Base-by-base conservation (phyloP, 1,140 invertebrate genomes). In the Brachionus plicatilis region DNA sequence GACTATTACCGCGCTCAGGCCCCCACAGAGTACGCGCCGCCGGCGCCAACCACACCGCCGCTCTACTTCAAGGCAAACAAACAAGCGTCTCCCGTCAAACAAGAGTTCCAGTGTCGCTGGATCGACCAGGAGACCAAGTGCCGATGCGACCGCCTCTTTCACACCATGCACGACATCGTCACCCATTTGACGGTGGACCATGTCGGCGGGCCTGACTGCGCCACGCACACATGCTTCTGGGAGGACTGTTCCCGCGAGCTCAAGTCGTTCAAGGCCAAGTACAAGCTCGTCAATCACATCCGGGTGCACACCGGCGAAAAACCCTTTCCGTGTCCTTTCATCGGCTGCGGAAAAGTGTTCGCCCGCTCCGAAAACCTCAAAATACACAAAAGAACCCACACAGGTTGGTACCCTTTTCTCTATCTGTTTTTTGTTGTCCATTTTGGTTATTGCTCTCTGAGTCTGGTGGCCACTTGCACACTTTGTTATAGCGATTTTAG, bases 211-310 rank as follows among this genome's bases (percentile, higher is more conserved):
- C 68, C 83, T 0, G 83, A 84, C 17, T 66, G 27, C 5, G n/a
- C 27, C 14, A 56, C 17, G 29, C 83, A 84, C 33, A 76, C 70
- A 24, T 84, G 83, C 43, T 84, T 11, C 24, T 84, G 83, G 83
- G 66, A 75, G n/a, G 50, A 76, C 43, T 84, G 83, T 75, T 45
- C 24, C 20, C 27, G 83, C 17, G 66, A 75, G 29, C 17, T 66
- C 20, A 53, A 72, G 43, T 95, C 97, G 24, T 99, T 99, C 91
- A 99, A 99, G 91, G 97, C 97, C 90, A 99, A 99, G 91, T 99
- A 99, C 91, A 99, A 99, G 91, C 92, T 99, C 88, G 97, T 99
- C 87, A 99, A 99, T 91, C 97, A 99, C 90, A 97, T 99, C 86
- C 92, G 97, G 75, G 97, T 99, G 70, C 97, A 99, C 89, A 99